Percentiles rank a stretch among this genome's conserved stretches.
phyloP scores from a whole-genome alignment of 2,888 invertebrate species.

The Tolmerus cingulatus region DNA sequence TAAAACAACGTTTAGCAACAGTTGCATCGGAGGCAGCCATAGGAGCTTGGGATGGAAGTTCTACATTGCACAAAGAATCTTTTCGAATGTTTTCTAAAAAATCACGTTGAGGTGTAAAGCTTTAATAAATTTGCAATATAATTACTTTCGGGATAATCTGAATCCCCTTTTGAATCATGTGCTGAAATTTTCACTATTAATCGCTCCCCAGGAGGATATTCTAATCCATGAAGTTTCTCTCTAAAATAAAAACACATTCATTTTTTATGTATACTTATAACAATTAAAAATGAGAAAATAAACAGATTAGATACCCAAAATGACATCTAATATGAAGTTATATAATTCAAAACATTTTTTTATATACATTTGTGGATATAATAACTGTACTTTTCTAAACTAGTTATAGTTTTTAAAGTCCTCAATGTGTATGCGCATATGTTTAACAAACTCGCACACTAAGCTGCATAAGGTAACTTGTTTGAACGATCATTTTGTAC shows the following conservation, averaged over 20 bases:
- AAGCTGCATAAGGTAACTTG: too few species aligned
- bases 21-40: constrained; percentile 73
- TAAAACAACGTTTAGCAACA: constrained; percentile 73
- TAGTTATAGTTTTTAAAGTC: too few species aligned
- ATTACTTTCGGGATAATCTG: constrained; percentile 60
- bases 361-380: too few species aligned
- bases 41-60: constrained; percentile 74
- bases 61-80: constrained; percentile 70
- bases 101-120: not conserved
- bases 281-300: too few species aligned
- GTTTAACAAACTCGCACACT: too few species aligned
- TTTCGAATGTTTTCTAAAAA: constrained; percentile 57
- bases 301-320: too few species aligned
- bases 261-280: too few species aligned
- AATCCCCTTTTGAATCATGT: constrained; percentile 58
- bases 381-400: too few species aligned
- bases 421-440: too few species aligned
- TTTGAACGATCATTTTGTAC: too few species aligned
- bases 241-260: constrained; percentile 65
- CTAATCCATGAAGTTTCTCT: constrained; percentile 88
- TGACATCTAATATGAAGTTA: too few species aligned
- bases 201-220: constrained; percentile 87
- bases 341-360: too few species aligned
- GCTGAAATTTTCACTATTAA: constrained; percentile 68
- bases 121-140: not conserved